Percentiles rank a stretch among this genome's conserved stretches.
phyloP scores from a whole-genome alignment of 2,113 vertebrate genomes.

The Lethenteron reissneri region DNA sequence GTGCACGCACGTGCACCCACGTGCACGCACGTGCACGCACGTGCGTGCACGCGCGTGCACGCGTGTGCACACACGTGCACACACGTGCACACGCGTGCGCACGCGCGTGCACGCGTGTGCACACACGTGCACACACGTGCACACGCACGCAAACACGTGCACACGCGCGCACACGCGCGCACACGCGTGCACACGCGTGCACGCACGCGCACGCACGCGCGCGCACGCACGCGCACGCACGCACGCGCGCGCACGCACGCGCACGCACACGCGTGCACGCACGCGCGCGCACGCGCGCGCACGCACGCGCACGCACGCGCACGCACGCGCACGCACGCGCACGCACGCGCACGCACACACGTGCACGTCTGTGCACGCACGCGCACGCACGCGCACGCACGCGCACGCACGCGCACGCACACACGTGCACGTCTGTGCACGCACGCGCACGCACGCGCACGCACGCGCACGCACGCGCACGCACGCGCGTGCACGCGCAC shows the following conservation, averaged over 20 bases:
- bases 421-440: neutral
- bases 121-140: conserved; percentile 1
- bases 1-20: too few species aligned
- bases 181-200: neutral
- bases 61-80: too few species aligned
- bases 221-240: neutral
- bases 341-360: neutral
- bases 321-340: neutral
- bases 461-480: neutral
- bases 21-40: too few species aligned
- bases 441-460: neutral
- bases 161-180: neutral
- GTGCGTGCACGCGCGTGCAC: too few species aligned
- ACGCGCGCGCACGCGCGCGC: neutral
- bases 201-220: neutral
- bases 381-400: neutral
- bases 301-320: neutral
- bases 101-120: too few species aligned
- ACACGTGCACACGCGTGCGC: too few species aligned
- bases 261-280: neutral
- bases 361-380: neutral
- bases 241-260: neutral
- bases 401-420: neutral
- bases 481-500: neutral
- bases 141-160: neutral